Evolutionary conservation across 2,797 vertebrate species (phyloP).

Genomic region (Hipposideros larvatus): DNA sequence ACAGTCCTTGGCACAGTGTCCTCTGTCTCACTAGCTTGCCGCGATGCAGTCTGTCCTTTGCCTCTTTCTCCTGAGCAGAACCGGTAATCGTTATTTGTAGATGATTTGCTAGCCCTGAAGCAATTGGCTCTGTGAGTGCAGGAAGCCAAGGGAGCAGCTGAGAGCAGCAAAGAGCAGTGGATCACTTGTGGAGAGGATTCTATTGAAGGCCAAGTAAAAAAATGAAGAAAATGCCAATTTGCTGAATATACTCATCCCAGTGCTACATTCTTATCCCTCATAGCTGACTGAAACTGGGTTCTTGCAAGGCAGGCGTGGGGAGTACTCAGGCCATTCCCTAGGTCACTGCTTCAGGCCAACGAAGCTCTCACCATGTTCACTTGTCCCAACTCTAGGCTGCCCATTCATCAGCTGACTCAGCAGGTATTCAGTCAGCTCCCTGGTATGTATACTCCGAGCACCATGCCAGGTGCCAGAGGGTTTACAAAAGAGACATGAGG

Average conservation of each 20-base stretch:
- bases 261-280: background rate
- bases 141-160: background rate
- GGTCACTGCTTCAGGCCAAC: background rate
- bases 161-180: background rate
- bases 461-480: background rate
- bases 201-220: background rate
- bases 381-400: too few species aligned
- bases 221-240: background rate
- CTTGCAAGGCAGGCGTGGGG: rapidly evolving
- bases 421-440: rapidly evolving
- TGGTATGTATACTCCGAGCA: too few species aligned
- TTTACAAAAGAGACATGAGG: background rate
- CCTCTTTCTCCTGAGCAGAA: background rate
- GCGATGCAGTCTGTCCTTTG: rapidly evolving
- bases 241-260: background rate
- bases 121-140: background rate
- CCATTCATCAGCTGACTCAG: background rate
- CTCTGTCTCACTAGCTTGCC: background rate
- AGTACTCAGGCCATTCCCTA: rapidly evolving
- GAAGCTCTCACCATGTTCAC: rapidly evolving
- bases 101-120: background rate
- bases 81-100: background rate
- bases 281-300: too few species aligned
- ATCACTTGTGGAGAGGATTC: background rate
- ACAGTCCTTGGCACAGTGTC: rapidly evolving